Evolutionary conservation across 2,888 invertebrate species (phyloP).

Genomic region (Mesorhabditis sp.): DNA sequence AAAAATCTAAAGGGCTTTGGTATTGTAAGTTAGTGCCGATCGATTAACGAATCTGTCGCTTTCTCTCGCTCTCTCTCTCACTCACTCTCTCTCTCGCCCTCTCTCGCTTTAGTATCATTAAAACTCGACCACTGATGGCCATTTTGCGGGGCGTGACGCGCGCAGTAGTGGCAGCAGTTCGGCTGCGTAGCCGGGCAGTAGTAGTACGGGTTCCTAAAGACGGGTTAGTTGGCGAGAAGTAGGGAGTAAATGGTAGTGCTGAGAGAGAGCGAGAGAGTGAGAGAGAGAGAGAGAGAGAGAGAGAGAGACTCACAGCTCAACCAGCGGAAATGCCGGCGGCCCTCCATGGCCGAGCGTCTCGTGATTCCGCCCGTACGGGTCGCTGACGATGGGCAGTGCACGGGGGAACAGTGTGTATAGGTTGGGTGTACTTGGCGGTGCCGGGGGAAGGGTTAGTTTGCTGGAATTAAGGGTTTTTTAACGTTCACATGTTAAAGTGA

Average conservation of each 20-base stretch:
- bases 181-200: not conserved
- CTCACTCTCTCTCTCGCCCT: no score
- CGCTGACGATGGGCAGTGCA: not conserved
- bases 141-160: not conserved
- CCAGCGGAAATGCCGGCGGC: not conserved
- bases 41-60: no score
- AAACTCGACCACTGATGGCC: no score
- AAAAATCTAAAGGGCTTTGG: no score
- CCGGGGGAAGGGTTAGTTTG: not conserved
- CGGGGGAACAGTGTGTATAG: not conserved
- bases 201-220: slow-evolving; percentile 1
- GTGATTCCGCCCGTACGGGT: slow-evolving; percentile 1
- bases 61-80: no score
- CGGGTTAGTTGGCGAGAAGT: no score
- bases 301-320: not conserved
- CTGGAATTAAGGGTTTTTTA: not conserved
- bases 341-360: not conserved
- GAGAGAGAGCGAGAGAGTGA: no score
- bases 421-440: not conserved
- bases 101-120: no score
- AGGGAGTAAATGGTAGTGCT: no score
- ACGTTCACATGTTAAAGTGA: no score
- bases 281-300: not conserved
- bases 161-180: slow-evolving; percentile 6
- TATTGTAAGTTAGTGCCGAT: no score